Percentiles rank a stretch among this genome's conserved stretches.
Conservation (phyloP, 1,140 invertebrate genomes). For the Ericerus pela region DNA sequence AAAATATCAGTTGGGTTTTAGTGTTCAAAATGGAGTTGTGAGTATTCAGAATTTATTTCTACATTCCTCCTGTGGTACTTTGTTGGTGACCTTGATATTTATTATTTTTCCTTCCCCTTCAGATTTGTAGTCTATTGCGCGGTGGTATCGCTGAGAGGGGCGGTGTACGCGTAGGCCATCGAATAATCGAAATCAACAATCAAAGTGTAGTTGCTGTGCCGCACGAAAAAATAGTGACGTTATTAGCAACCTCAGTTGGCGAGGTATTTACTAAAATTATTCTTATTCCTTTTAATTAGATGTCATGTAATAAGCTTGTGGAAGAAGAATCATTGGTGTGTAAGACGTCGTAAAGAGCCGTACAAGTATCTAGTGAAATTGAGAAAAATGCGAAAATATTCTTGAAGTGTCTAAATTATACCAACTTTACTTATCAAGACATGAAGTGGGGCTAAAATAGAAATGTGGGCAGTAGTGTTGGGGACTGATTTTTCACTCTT, state of each 20-base stretch:
- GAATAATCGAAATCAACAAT: conserved; percentile 99
- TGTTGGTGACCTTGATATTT: not conserved
- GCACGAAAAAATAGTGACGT: conserved; percentile 97
- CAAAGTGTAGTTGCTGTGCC: conserved; percentile 97
- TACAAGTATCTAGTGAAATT: no score
- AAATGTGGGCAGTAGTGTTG: no score
- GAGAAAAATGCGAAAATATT: no score
- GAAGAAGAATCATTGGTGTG: no score
- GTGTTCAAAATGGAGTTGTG: conserved; percentile 98
- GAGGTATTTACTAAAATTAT: conserved; percentile 51
- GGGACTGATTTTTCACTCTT: no score
- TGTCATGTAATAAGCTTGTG: not conserved
- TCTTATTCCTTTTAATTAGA: not conserved
- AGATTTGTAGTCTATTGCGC: conserved; percentile 94
- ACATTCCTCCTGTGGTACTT: not conserved
- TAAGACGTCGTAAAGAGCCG: no score
- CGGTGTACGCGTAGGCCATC: conserved; percentile 93
- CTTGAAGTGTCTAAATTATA: no score
- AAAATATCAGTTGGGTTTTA: conserved; percentile 98
- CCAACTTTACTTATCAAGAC: no score
- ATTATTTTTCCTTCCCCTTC: conserved; percentile 20
- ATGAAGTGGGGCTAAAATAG: no score
- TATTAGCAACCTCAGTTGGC: conserved; percentile 94
- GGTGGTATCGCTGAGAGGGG: conserved; percentile 97
- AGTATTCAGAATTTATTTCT: conserved; percentile 32